These are phyloP conservation scores for Chlorocebus sabaeus DNA, from an alignment of 2,113 vertebrate species.

Conservation along the genomic window DNA sequence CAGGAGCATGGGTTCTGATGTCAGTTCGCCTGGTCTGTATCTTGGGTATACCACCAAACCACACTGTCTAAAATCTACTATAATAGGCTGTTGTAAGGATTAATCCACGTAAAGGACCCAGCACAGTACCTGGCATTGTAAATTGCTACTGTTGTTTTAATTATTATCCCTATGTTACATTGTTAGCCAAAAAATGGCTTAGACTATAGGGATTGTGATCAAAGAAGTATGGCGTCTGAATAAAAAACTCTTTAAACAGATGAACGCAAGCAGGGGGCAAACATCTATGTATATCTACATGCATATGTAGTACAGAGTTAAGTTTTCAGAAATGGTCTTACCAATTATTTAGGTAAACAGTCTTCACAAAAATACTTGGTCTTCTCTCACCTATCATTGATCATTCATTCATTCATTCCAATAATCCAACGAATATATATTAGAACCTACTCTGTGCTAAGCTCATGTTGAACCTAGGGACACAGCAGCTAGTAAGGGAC, in stretches of 20 bases:
- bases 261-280: background rate
- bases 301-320: background rate
- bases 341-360: background rate
- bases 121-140: background rate
- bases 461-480: background rate
- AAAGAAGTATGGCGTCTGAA: background rate
- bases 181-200: background rate
- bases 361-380: background rate
- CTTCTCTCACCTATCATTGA: background rate
- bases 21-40: background rate
- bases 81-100: background rate
- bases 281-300: background rate
- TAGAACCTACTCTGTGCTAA: background rate
- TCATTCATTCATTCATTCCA: background rate
- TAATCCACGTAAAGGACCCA: background rate
- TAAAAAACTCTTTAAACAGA: background rate
- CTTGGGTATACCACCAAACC: background rate
- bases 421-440: background rate
- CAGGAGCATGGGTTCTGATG: background rate
- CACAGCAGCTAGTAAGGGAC: background rate
- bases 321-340: slow-evolving; percentile 3
- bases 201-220: background rate
- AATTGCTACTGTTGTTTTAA: background rate
- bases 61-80: background rate
- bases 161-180: background rate